A percentile compares a stretch with the other conserved stretches of the same genome.
Conservation (phyloP, 1,140 invertebrate species). For the Muscidifurax raptorellus region DNA sequence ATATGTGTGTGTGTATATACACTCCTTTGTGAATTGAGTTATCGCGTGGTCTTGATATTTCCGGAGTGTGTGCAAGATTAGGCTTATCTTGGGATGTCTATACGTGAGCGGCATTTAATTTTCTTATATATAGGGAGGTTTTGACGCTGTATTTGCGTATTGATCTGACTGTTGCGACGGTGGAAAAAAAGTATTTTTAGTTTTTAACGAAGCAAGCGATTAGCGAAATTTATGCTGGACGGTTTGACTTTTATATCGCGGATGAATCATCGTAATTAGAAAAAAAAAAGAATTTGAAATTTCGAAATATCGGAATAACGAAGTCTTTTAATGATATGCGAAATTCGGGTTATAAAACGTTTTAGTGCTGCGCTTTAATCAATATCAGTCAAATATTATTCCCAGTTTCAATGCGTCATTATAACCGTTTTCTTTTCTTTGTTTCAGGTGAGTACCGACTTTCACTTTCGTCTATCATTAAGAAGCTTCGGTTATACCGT, state of each 20-base stretch:
- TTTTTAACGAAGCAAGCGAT: neutral
- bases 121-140: neutral
- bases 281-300: too few relatives aligned
- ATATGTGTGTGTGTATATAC: too few relatives aligned
- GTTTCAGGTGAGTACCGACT: constrained; percentile 25
- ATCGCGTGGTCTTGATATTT: constrained; percentile 17
- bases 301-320: too few relatives aligned
- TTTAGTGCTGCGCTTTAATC: too few relatives aligned
- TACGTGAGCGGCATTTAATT: constrained; percentile 5
- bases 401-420: neutral
- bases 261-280: too few relatives aligned
- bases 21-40: constrained; percentile 5
- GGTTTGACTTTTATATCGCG: neutral
- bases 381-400: neutral
- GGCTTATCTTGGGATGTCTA: neutral
- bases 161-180: too few relatives aligned
- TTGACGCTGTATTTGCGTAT: too few relatives aligned
- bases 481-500: neutral
- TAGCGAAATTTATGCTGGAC: neutral
- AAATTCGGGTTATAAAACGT: too few relatives aligned
- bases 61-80: neutral
- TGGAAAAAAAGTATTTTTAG: too few relatives aligned
- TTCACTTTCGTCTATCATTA: neutral
- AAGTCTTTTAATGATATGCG: too few relatives aligned
- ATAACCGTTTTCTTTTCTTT: neutral